phyloP scores from a whole-genome alignment of 2,113 vertebrate species.

The Sardina pilchardus region DNA sequence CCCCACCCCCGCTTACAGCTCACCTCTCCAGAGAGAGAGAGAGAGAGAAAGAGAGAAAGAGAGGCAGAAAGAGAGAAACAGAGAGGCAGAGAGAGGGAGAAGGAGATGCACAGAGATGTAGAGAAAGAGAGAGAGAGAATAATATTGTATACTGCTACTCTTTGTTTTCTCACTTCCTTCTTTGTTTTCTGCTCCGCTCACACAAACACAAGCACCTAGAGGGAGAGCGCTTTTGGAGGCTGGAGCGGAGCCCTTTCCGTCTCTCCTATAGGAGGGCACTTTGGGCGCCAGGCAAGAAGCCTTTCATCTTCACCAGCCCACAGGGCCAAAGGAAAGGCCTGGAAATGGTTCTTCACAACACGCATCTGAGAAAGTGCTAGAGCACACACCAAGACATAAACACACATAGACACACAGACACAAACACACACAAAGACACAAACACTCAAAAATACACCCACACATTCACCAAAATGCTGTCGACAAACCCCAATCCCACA shows the following conservation, averaged over 20 bases:
- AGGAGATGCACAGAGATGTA: background rate
- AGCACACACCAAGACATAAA: background rate
- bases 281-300: background rate
- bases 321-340: background rate
- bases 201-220: background rate
- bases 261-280: background rate
- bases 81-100: background rate
- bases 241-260: background rate
- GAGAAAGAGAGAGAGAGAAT: background rate
- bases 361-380: background rate
- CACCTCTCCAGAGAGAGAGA: background rate
- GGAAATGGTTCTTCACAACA: background rate
- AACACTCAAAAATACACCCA: background rate
- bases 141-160: background rate
- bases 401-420: background rate
- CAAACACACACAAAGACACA: slow-evolving; percentile 2
- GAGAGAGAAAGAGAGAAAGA: background rate
- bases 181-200: background rate
- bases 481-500: background rate
- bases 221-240: background rate
- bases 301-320: slow-evolving; percentile 11
- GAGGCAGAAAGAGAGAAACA: background rate
- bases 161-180: background rate
- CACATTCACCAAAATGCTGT: background rate
- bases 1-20: background rate